Percentiles rank a stretch among this genome's conserved stretches.
phyloP scores from a whole-genome alignment of 2,797 vertebrate genomes.

The Otolemur crassicaudatus region DNA sequence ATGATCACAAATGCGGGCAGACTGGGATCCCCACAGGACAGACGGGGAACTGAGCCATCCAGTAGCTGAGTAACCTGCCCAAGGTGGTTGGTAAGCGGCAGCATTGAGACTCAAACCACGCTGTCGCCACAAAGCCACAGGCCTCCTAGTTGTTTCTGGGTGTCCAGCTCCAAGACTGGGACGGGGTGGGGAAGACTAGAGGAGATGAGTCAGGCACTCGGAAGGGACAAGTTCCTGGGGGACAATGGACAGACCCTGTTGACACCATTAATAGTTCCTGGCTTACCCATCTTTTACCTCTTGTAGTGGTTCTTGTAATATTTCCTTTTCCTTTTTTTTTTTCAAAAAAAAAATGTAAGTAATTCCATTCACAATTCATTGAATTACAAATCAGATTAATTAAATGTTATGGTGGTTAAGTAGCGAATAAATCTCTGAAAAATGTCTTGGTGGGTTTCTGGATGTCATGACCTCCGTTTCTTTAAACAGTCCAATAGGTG shows the following conservation, averaged over 20 bases:
- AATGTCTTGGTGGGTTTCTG: slow-evolving; percentile 45
- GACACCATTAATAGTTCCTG: not conserved
- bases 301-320: not conserved
- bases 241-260: not conserved
- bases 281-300: not conserved
- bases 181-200: not conserved
- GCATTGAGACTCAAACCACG: not conserved
- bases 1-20: not conserved
- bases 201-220: not conserved
- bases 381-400: slow-evolving; percentile 71
- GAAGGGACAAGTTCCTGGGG: not conserved
- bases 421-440: slow-evolving; percentile 75
- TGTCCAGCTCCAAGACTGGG: not conserved
- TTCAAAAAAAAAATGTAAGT: slow-evolving; percentile 69
- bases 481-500: not conserved
- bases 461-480: slow-evolving; percentile 28
- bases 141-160: not conserved
- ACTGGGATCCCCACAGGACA: not conserved
- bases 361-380: slow-evolving; percentile 86
- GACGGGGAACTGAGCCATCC: not conserved
- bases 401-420: slow-evolving; percentile 69
- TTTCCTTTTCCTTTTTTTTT: too few species aligned
- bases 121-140: not conserved
- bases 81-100: too few species aligned
- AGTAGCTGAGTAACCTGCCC: not conserved